Evolutionary conservation across 2,888 invertebrate genomes (phyloP).

Genomic region (Pyrrhosoma nymphula): DNA sequence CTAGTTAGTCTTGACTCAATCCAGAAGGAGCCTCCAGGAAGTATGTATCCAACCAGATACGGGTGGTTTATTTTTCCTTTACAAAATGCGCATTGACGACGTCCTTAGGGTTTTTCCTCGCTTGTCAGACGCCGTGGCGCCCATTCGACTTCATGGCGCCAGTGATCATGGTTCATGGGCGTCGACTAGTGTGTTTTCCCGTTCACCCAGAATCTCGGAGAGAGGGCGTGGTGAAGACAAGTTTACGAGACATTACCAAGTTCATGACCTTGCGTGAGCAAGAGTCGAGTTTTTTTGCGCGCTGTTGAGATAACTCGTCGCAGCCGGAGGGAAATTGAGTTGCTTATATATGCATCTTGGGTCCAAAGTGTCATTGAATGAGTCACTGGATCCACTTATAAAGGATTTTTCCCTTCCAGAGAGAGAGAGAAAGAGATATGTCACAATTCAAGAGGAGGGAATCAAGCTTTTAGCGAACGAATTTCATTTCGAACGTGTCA

Average conservation of each 20-base stretch:
- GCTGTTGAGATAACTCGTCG: neutral
- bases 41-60: too few relatives aligned
- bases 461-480: too few relatives aligned
- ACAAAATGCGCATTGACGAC: neutral
- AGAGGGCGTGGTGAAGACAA: neutral
- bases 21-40: too few relatives aligned
- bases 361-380: too few relatives aligned
- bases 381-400: too few relatives aligned
- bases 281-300: neutral
- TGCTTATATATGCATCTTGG: neutral
- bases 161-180: neutral
- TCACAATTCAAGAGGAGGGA: too few relatives aligned
- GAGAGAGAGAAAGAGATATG: too few relatives aligned
- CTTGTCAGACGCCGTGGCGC: neutral
- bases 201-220: neutral
- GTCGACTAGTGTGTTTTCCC: slow-evolving; percentile 13
- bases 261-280: neutral
- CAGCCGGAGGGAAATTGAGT: neutral
- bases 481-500: too few relatives aligned
- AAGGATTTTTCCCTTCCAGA: too few relatives aligned
- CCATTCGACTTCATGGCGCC: neutral
- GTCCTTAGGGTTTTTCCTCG: neutral
- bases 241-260: neutral
- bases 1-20: too few relatives aligned
- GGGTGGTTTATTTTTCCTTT: too few relatives aligned